A percentile compares a stretch with the other conserved stretches of the same genome.
These are phyloP conservation scores for Microcebus griseorufus DNA, from an alignment of 2,113 vertebrate species.

Conservation along the genomic window DNA sequence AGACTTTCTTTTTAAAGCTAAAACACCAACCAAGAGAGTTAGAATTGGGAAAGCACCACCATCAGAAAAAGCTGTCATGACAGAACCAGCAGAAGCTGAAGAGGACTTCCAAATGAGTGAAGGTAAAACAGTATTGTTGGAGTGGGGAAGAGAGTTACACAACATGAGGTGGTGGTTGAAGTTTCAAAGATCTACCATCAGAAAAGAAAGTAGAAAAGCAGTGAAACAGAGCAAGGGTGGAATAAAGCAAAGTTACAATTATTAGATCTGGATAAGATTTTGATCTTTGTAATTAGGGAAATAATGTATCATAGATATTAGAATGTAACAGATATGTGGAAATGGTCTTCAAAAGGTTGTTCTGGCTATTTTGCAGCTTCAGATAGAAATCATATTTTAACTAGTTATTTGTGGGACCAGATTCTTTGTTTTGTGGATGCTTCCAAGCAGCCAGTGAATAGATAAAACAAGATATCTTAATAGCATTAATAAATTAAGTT, in stretches of 20 bases:
- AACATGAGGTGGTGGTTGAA: neutral
- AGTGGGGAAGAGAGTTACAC: neutral
- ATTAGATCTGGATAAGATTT: neutral
- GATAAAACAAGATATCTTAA: conserved; percentile 11
- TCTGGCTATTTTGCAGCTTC: neutral
- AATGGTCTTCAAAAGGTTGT: neutral
- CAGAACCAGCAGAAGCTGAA: conserved; percentile 44
- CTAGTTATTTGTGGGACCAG: neutral
- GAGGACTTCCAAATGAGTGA: conserved; percentile 56
- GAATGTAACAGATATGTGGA: neutral
- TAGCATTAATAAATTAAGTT: conserved; percentile 13
- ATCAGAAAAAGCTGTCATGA: conserved; percentile 42
- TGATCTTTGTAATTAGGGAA: neutral
- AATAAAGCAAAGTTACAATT: neutral
- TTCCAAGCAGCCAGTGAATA: neutral
- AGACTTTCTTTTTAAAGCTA: conserved; percentile 65
- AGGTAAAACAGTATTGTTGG: conserved; percentile 20
- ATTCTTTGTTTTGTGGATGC: conserved; percentile 10
- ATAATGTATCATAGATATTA: neutral
- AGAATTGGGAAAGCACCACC: conserved; percentile 53
- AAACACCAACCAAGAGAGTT: conserved; percentile 62
- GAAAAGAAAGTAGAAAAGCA: conserved; percentile 21
- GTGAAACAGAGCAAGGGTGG: neutral
- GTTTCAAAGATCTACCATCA: neutral
- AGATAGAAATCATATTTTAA: neutral